phyloP scores from a whole-genome alignment of 2,113 vertebrate species.

The Petaurus breviceps region DNA sequence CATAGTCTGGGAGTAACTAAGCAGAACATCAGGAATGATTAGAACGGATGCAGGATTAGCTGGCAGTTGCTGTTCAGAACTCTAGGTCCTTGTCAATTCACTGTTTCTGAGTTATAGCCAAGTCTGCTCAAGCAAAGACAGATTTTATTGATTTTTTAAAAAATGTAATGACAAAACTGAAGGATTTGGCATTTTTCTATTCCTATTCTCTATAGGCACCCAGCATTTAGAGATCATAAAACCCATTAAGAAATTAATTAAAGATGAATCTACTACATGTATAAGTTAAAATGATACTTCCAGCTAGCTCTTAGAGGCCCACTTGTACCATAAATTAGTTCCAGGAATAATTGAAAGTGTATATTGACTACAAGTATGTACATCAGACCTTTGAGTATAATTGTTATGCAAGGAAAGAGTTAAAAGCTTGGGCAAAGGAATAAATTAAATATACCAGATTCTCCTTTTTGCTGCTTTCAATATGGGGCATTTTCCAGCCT shows the following conservation, averaged over 20 bases:
- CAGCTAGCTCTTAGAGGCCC: slow-evolving; percentile 40
- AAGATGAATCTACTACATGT: slow-evolving; percentile 51
- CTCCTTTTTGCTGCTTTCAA: not conserved
- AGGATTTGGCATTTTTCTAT: slow-evolving; percentile 63
- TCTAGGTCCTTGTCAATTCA: not conserved
- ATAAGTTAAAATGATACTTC: slow-evolving; percentile 71
- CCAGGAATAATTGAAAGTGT: slow-evolving; percentile 28
- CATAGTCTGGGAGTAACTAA: not conserved
- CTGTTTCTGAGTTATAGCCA: not conserved
- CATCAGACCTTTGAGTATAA: not conserved
- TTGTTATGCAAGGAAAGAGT: slow-evolving; percentile 11
- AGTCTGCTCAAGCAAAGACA: not conserved
- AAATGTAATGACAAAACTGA: slow-evolving; percentile 71
- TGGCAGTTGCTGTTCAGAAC: not conserved
- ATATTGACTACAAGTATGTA: not conserved
- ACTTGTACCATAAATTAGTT: slow-evolving; percentile 37
- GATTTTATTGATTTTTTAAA: not conserved
- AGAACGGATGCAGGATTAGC: not conserved
- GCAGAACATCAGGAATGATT: not conserved
- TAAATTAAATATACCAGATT: slow-evolving; percentile 11
- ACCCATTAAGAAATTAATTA: slow-evolving; percentile 64
- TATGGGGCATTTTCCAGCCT: not conserved
- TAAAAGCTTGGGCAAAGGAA: not conserved
- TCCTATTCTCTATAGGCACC: slow-evolving; percentile 67
- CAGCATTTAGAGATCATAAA: slow-evolving; percentile 73